Percentiles rank a stretch among this genome's conserved stretches.
Conservation (phyloP, 2,113 vertebrate genomes). For the Etheostoma cragini region DNA sequence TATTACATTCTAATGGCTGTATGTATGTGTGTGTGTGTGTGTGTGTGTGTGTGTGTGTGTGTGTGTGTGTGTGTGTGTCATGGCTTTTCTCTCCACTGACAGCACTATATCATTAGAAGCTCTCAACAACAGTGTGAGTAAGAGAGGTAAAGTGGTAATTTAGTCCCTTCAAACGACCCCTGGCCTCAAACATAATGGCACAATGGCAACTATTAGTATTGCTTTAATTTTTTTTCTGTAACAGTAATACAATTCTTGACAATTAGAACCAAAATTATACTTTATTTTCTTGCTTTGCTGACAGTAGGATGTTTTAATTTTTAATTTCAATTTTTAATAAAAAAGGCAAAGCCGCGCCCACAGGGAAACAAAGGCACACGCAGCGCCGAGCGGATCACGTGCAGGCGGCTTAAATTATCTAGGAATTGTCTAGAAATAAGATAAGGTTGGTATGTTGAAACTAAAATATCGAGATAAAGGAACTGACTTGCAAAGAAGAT, state of each 20-base stretch:
- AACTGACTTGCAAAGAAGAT: background rate
- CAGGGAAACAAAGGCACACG: no score
- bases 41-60: slow-evolving; percentile 13
- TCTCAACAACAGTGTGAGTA: slow-evolving; percentile 22
- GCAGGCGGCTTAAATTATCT: no score
- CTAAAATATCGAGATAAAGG: background rate
- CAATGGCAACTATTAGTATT: background rate
- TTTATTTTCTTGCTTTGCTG: background rate
- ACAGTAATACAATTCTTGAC: background rate
- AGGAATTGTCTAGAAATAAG: background rate
- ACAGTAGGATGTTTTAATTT: background rate
- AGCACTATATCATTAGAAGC: slow-evolving; percentile 41
- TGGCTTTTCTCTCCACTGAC: slow-evolving; percentile 62
- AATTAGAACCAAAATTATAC: background rate
- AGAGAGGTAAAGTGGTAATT: slow-evolving; percentile 28
- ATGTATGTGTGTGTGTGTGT: slow-evolving; percentile 48
- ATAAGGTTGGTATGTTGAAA: background rate
- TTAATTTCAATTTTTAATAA: background rate
- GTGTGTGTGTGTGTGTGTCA: slow-evolving; percentile 34
- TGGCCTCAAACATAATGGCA: background rate
- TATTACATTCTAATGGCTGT: slow-evolving; percentile 73
- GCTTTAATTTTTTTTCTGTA: background rate
- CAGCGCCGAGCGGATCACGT: no score
- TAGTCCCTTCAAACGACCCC: slow-evolving; percentile 15
- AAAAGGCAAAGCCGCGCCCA: no score